Evolutionary conservation across 2,113 vertebrate species (phyloP).

Genomic region (Alces alces): DNA sequence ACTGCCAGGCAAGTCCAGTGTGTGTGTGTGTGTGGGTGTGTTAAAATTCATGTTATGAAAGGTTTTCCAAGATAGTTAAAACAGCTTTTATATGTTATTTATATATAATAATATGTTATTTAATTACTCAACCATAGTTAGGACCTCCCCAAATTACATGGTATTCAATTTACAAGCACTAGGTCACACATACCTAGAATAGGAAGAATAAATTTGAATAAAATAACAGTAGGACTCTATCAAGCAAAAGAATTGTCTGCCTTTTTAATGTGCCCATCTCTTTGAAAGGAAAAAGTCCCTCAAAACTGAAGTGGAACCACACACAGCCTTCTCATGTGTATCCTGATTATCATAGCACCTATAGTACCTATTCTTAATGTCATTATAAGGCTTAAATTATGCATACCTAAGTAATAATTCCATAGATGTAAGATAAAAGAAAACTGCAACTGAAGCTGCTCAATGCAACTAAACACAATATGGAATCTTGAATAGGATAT

Average conservation of each 20-base stretch:
- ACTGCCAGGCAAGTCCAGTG: background rate
- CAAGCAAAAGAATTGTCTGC: background rate
- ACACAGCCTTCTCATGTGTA: background rate
- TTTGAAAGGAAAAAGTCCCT: background rate
- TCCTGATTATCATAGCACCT: background rate
- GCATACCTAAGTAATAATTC: background rate
- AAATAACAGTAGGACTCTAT: background rate
- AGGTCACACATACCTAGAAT: background rate
- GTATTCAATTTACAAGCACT: background rate
- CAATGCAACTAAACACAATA: background rate
- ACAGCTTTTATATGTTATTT: background rate
- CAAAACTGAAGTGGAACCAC: background rate
- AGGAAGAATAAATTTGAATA: background rate
- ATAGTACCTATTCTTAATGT: background rate
- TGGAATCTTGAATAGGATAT: background rate
- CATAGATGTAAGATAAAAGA: background rate
- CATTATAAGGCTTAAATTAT: background rate
- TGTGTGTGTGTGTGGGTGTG: background rate
- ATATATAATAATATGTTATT: background rate
- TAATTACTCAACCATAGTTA: conserved; percentile 7
- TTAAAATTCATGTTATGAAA: background rate
- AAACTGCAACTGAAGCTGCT: background rate
- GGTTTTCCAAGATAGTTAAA: background rate
- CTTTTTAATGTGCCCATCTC: background rate
- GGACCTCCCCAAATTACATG: background rate